A percentile compares a stretch with the other conserved stretches of the same genome.
These are phyloP conservation scores for Volucella bombylans DNA, from an alignment of 2,888 invertebrate genomes.

Conservation along the genomic window DNA sequence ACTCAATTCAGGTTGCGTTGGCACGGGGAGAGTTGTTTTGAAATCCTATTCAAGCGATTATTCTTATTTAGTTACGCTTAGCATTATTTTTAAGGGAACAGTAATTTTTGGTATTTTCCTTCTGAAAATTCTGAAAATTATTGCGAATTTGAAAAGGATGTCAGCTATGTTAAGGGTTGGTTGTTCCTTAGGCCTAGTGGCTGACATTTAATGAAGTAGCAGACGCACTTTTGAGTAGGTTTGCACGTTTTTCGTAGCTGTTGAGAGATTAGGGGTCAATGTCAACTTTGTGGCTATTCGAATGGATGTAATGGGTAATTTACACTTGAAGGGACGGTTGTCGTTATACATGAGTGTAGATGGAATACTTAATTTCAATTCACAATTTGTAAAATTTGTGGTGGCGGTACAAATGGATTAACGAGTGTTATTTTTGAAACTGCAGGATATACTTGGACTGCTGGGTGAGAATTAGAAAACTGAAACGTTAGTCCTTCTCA, in stretches of 20 bases:
- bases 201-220: constrained; percentile 59
- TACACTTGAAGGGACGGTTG: constrained; percentile 17
- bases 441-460: no score
- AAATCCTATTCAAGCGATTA: constrained; percentile 28
- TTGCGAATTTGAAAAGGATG: constrained; percentile 34
- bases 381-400: constrained; percentile 41
- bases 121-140: constrained; percentile 49
- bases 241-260: constrained; percentile 44
- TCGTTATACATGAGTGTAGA: constrained; percentile 12
- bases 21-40: constrained; percentile 24
- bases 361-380: constrained; percentile 50
- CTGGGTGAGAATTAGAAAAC: no score
- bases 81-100: constrained; percentile 39
- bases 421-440: not conserved
- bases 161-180: constrained; percentile 17
- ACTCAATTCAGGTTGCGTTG: constrained; percentile 28
- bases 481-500: no score
- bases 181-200: constrained; percentile 30
- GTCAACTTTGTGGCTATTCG: not conserved
- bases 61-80: constrained; percentile 59
- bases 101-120: constrained; percentile 36
- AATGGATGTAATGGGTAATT: constrained; percentile 19
- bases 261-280: constrained; percentile 38
- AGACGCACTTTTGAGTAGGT: constrained; percentile 53
- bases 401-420: not conserved